Percentiles rank a stretch among this genome's conserved stretches.
These are phyloP conservation scores for Melipona quadrifasciata DNA, from an alignment of 1,140 invertebrate genomes.

Conservation along the genomic window DNA sequence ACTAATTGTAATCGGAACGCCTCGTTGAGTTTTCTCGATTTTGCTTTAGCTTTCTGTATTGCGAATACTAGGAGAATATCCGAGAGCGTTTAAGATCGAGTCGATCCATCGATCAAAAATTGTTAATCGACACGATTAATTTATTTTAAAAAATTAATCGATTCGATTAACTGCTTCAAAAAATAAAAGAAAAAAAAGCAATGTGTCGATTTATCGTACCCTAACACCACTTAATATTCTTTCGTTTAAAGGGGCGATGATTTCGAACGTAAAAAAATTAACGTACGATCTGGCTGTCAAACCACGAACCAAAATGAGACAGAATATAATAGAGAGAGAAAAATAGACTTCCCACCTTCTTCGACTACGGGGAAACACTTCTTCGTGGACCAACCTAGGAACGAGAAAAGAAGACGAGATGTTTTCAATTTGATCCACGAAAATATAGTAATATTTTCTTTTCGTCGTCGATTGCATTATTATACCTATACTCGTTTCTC, in stretches of 20 bases:
- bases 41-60: background rate
- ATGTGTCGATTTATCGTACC: background rate
- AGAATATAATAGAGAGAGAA: slow-evolving; percentile 24
- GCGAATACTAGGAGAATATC: background rate
- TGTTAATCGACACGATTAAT: slow-evolving; percentile 10
- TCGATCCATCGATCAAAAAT: slow-evolving; percentile 6
- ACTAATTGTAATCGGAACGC: background rate
- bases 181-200: background rate
- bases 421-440: slow-evolving; percentile 36
- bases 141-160: background rate
- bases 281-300: background rate
- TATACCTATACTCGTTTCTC: slow-evolving; percentile 11
- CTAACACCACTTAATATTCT: background rate
- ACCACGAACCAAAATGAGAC: slow-evolving; percentile 5
- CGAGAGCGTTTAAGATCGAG: background rate
- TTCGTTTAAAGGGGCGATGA: background rate
- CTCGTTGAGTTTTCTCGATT: background rate
- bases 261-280: background rate
- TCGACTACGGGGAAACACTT: slow-evolving; percentile 9
- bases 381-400: slow-evolving; percentile 43
- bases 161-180: background rate
- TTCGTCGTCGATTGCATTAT: background rate
- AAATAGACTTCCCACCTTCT: slow-evolving; percentile 43
- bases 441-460: background rate
- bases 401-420: slow-evolving; percentile 42